Evolutionary conservation across 2,888 invertebrate species (phyloP).

Genomic region (Nasonia oneida): DNA sequence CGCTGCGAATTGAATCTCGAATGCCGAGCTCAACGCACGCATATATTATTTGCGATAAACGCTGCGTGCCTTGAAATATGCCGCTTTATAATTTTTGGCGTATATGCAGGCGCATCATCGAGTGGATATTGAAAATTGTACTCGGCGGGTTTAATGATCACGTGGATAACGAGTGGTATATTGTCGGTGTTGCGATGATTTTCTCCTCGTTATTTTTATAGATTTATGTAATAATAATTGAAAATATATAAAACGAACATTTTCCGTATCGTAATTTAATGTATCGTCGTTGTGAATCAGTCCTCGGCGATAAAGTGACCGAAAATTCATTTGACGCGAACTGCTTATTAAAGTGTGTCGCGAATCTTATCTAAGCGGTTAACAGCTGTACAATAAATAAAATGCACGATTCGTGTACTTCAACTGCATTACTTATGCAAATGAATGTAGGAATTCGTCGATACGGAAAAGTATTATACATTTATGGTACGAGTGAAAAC

Average conservation of each 20-base stretch:
- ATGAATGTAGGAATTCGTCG: neutral
- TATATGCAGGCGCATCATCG: neutral
- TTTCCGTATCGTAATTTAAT: neutral
- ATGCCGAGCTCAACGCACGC: no score
- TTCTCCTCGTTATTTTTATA: no score
- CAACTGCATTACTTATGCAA: neutral
- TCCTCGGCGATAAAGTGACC: neutral
- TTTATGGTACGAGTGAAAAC: neutral
- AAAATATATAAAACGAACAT: no score
- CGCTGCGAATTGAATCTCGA: constrained; percentile 19
- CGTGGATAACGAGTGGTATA: no score
- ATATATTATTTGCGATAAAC: neutral
- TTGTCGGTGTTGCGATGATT: no score
- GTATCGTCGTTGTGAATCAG: neutral
- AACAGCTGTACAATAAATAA: neutral
- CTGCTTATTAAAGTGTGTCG: neutral
- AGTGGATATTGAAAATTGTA: no score
- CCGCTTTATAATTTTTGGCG: neutral
- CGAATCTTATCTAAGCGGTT: neutral
- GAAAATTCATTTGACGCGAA: neutral
- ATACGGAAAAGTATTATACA: neutral
- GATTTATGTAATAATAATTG: no score
- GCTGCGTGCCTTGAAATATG: neutral
- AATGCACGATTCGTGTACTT: neutral
- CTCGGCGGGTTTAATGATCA: no score